These are phyloP conservation scores for Drosophila simulans DNA, from an alignment of 1,140 invertebrate genomes.

Conservation along the genomic window DNA sequence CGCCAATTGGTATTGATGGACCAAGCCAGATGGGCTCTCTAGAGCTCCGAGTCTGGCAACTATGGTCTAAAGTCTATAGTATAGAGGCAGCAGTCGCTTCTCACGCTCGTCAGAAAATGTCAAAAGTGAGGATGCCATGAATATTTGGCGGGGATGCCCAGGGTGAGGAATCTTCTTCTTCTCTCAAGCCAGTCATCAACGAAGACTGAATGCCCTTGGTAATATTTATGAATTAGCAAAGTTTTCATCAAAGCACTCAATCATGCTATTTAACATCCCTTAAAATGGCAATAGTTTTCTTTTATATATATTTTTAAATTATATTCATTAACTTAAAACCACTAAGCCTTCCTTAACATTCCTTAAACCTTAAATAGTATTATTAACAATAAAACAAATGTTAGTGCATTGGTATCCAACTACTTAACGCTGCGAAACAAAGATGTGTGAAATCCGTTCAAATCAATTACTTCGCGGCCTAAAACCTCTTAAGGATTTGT, in stretches of 20 bases:
- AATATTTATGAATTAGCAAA: neutral
- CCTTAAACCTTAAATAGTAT: too few species aligned
- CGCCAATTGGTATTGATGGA: slow-evolving; percentile 71
- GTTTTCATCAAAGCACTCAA: too few species aligned
- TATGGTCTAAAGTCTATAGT: neutral
- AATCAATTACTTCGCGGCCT: slow-evolving; percentile 34
- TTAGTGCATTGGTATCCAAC: slow-evolving; percentile 6
- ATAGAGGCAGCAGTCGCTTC: slow-evolving; percentile 43
- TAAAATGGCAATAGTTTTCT: too few species aligned
- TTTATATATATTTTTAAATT: too few species aligned
- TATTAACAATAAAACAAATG: neutral
- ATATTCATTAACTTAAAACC: too few species aligned
- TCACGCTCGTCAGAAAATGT: slow-evolving; percentile 83
- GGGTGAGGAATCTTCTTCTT: slow-evolving; percentile 13
- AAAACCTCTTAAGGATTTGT: slow-evolving; percentile 46
- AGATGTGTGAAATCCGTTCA: slow-evolving; percentile 39
- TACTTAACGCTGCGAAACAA: slow-evolving; percentile 15
- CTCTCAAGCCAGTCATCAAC: neutral
- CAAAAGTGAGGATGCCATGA: slow-evolving; percentile 69
- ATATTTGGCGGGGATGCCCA: slow-evolving; percentile 25
- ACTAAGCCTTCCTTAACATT: too few species aligned
- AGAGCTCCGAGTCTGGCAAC: slow-evolving; percentile 6
- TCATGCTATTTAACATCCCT: too few species aligned
- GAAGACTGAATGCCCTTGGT: slow-evolving; percentile 12
- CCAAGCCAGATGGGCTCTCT: slow-evolving; percentile 40